Conservation (phyloP, 2,888 invertebrate species). For the Drosophila mimica region DNA sequence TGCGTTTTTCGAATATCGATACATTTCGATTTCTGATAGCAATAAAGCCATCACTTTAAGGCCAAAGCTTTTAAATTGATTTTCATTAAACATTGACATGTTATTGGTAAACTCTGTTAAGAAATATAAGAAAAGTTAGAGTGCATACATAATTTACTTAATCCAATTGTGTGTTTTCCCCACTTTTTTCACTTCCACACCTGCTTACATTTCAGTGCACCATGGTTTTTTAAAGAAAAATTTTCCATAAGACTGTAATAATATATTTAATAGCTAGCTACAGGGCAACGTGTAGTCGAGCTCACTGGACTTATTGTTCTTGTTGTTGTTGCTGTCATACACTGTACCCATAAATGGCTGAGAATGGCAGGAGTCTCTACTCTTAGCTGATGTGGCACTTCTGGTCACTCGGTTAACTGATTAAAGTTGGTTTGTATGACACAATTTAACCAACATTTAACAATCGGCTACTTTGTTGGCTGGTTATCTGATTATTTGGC, state of each 20-base stretch:
- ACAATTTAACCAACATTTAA: not conserved
- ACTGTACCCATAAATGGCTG: not conserved
- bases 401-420: not conserved
- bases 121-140: not conserved
- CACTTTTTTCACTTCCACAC: not conserved
- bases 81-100: no score
- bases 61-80: no score
- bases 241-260: not conserved
- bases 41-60: no score
- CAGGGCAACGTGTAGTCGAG: not conserved
- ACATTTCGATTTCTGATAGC: not conserved
- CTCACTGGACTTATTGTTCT: not conserved
- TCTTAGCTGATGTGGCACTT: not conserved
- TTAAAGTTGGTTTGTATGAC: not conserved
- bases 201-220: not conserved
- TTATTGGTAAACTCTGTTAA: not conserved
- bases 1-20: not conserved
- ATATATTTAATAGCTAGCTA: not conserved
- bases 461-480: not conserved
- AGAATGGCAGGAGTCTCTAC: not conserved
- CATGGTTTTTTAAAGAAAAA: not conserved
- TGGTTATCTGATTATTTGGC: not conserved
- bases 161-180: no score
- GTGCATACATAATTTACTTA: no score
- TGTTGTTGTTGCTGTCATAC: constrained; percentile 17